These are phyloP conservation scores for Pseudochirops cupreus DNA, from an alignment of 2,797 vertebrate species.

Conservation along the genomic window DNA sequence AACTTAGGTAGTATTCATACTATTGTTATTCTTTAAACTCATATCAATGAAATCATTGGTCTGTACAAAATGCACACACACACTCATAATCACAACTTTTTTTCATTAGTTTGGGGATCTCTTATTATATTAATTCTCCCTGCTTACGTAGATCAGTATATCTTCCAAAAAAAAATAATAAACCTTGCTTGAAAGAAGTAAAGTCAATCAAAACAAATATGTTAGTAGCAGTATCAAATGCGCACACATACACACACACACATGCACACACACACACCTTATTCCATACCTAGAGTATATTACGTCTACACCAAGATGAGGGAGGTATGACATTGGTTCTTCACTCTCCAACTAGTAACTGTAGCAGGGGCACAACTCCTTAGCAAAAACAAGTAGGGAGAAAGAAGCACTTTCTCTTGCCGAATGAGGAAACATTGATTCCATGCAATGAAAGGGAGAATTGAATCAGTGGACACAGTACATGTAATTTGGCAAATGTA, in stretches of 20 bases:
- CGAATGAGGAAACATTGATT: not conserved
- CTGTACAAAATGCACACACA: not conserved
- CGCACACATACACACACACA: no score
- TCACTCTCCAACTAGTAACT: not conserved
- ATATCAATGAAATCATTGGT: not conserved
- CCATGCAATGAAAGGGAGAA: not conserved
- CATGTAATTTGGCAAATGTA: not conserved
- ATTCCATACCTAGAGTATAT: not conserved
- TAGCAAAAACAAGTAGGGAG: not conserved
- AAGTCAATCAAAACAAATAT: not conserved
- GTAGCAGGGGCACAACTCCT: not conserved
- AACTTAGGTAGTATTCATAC: not conserved
- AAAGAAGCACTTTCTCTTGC: constrained; percentile 4
- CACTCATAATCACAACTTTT: not conserved
- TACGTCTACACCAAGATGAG: not conserved
- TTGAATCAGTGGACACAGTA: not conserved
- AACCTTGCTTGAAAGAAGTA: not conserved
- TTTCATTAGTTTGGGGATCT: not conserved
- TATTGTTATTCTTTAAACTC: not conserved
- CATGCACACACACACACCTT: not conserved
- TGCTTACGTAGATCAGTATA: not conserved
- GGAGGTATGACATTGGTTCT: not conserved
- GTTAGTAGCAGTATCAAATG: not conserved
- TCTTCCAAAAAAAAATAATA: not conserved
- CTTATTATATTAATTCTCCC: not conserved